Base-by-base conservation (phyloP, 1,140 invertebrate genomes). In the Marisa cornuarietis region DNA sequence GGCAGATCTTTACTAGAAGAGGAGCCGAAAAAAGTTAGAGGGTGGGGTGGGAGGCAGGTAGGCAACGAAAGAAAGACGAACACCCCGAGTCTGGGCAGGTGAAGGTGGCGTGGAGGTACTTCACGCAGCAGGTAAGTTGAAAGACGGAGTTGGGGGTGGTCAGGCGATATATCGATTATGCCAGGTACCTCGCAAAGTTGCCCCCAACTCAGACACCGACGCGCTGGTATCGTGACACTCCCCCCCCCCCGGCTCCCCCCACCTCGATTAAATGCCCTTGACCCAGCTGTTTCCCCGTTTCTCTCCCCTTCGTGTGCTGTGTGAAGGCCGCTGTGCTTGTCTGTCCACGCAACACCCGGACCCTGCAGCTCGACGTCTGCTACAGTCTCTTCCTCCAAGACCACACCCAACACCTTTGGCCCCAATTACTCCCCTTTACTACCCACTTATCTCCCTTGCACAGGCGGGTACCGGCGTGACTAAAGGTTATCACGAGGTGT, bases 381-480 rank as follows among this genome's bases (percentile, higher is more conserved):
- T n/a, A n/a, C n/a, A 13, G n/a, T 68, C 22, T 18, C 11, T 11
- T 31, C 65, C 26, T 68, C 26, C 13, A 31, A 18, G 22, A 31
- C n/a, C 26, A 24, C 65, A n/a, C n/a, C 65, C 65, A n/a, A n/a
- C 65, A 68, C 22, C 65, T 68, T 22, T 68, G 65, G 13, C 65
- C 65, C 26, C 65, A 68, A 31, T 68, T 68, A 68, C 26, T 68
- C 65, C 65, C 65, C 65, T n/a, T 68, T 18, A n/a, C 65, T 11
- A 68, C 65, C 65, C 26, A 13, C 65, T 68, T 68, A 68, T 68
- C 65, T 68, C 65, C 65, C 26, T 68, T 68, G 13, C 65, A 22
- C 22, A 68, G 65, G 65, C 65, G n/a, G 14, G n/a, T 31, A 68
- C 65, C 13, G n/a, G 11, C 26, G 65, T 22, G 65, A 68, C n/a